These are phyloP conservation scores for Baryphthengus martii DNA, from an alignment of 2,113 vertebrate species.

Conservation along the genomic window DNA sequence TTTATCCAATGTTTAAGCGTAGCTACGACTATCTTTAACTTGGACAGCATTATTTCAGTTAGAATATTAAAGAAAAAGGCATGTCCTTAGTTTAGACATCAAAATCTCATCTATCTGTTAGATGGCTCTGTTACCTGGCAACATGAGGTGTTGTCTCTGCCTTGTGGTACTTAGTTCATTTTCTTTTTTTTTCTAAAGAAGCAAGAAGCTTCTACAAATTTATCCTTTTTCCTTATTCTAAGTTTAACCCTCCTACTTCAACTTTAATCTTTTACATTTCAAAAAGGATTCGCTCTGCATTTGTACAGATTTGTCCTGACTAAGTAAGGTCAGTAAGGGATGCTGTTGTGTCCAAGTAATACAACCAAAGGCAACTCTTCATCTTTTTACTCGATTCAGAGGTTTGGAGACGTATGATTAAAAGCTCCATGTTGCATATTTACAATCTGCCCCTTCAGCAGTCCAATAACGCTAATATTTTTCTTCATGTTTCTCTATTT, in stretches of 20 bases:
- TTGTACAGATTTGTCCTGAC: not conserved
- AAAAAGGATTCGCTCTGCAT: not conserved
- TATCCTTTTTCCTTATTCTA: not conserved
- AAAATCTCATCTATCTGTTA: not conserved
- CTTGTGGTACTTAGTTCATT: not conserved
- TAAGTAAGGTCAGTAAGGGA: not conserved
- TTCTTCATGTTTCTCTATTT: not conserved
- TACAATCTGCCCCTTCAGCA: not conserved
- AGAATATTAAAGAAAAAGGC: not conserved
- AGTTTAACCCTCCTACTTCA: not conserved
- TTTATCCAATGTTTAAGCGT: not conserved
- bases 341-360: not conserved
- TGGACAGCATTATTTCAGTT: not conserved
- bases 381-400: not conserved
- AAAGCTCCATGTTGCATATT: not conserved
- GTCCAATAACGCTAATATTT: not conserved
- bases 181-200: not conserved
- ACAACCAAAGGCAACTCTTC: not conserved
- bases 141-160: not conserved
- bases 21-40: not conserved
- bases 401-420: not conserved
- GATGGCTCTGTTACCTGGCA: not conserved
- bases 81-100: not conserved
- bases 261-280: not conserved
- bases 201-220: not conserved